Percentiles rank a stretch among this genome's conserved stretches.
phyloP scores from a whole-genome alignment of 35 echinoderm and acorn worm species.

The Heliocidaris tuberculata region DNA sequence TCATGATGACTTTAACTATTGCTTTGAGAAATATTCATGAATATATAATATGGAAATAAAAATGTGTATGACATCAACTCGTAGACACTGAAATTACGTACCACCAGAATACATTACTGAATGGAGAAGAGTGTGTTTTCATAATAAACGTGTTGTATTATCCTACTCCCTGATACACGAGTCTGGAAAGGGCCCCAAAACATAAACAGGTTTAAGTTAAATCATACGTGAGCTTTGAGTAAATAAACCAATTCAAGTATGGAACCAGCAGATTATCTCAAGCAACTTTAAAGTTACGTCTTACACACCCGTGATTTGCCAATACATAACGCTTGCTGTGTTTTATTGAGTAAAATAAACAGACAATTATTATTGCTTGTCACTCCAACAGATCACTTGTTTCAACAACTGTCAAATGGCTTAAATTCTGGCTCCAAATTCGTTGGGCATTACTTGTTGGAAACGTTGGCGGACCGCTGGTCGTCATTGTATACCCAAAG shows the following conservation, averaged over 20 bases:
- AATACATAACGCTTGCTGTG: neutral
- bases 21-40: no score
- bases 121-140: neutral
- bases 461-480: neutral
- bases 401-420: neutral
- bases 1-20: no score
- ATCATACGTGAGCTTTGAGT: neutral
- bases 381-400: neutral
- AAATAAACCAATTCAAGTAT: neutral
- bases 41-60: no score
- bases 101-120: no score
- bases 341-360: neutral
- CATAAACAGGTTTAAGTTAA: neutral
- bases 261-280: neutral
- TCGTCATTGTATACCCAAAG: neutral
- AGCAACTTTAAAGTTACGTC: neutral
- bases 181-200: neutral
- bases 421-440: neutral
- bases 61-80: no score
- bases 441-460: neutral
- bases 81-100: no score
- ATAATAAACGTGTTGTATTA: neutral
- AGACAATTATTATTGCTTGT: neutral
- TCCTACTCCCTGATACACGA: neutral
- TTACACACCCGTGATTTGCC: neutral